Base-by-base conservation (phyloP, 2,113 vertebrate genomes). In the Cettia cetti region DNA sequence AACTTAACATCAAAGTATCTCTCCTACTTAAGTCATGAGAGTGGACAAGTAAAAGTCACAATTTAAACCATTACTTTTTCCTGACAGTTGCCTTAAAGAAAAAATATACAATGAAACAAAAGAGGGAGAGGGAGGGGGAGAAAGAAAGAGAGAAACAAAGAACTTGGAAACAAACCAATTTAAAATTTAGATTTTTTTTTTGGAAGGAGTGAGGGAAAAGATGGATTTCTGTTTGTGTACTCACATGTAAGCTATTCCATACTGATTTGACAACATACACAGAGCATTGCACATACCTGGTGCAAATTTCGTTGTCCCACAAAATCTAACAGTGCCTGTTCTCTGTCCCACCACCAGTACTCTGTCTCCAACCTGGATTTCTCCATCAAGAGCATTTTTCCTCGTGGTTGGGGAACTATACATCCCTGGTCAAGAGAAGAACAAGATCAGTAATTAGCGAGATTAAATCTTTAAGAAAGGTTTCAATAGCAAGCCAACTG, bases 341-440 rank as follows among this genome's bases (percentile, higher is more conserved):
- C 99, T 99, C 98, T 99, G 99, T 76, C 99, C 99, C 10, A 99
- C 99, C 87, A 99, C 99, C 91, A 99, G 94, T 30, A 99, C 99
- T 49, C 99, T 97, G 42, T 99, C 99, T 80, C 99, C 99, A 44
- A 98, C 87, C 15, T 89, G 98, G 82, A 99, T 97, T 21, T 98
- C 98, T 10, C 98, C 98, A 47, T 97, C 94, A 31, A 95, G 96
- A 56, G 94, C 53, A 11, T 93, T 98, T 90, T 97, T 98, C 60
- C 98, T 97, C 1, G 86, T 89, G 82, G 98, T 98, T 2, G 97
- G 97, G 85, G 98, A 96, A 39, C 91, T 97, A 37, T 95, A 95
- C 56, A 92, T 64, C 18, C 97, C 98, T 98, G 90, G 35, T 80
- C 37, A 95, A 79, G 63, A 90, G 42, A 84, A 89, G 42, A 94